Evolutionary conservation across 92 coral and sea anemone genomes (phyloP).

Genomic region (Zoanthus sociatus): DNA sequence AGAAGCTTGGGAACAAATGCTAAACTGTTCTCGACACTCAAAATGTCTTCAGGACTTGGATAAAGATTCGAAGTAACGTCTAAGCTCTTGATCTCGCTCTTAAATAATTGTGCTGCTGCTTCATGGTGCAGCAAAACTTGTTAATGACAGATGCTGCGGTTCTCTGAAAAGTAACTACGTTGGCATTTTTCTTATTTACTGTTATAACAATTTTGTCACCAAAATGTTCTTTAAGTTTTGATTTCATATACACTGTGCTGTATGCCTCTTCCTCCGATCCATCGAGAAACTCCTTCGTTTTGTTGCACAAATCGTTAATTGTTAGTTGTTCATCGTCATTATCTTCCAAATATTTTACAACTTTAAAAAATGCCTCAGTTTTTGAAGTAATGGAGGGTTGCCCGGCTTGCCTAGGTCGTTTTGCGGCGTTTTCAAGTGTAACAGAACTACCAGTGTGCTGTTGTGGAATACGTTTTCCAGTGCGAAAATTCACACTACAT

Average conservation of each 20-base stretch:
- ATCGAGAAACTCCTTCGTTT: background rate
- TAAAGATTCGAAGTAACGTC: background rate
- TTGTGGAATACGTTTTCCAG: background rate
- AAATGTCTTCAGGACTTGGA: background rate
- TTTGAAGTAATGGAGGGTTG: background rate
- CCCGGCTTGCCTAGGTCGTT: background rate
- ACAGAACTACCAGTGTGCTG: background rate
- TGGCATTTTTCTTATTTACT: background rate
- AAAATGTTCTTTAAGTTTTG: slow-evolving; percentile 5
- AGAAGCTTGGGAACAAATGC: slow-evolving; percentile 8
- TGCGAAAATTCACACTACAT: background rate
- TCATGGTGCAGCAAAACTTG: background rate
- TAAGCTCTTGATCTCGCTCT: background rate
- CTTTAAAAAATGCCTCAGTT: background rate
- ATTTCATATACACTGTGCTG: background rate
- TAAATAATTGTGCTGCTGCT: background rate
- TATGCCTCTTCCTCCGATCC: slow-evolving; percentile 3
- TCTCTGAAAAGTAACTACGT: slow-evolving; percentile 13
- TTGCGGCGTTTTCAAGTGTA: background rate
- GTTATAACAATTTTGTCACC: background rate
- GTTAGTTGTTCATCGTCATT: background rate
- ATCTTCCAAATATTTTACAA: background rate
- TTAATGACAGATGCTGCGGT: background rate
- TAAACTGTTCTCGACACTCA: background rate
- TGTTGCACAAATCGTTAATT: background rate